A percentile compares a stretch with the other conserved stretches of the same genome.
These are phyloP conservation scores for Microtus pennsylvanicus DNA, from an alignment of 2,113 vertebrate species.

Conservation along the genomic window DNA sequence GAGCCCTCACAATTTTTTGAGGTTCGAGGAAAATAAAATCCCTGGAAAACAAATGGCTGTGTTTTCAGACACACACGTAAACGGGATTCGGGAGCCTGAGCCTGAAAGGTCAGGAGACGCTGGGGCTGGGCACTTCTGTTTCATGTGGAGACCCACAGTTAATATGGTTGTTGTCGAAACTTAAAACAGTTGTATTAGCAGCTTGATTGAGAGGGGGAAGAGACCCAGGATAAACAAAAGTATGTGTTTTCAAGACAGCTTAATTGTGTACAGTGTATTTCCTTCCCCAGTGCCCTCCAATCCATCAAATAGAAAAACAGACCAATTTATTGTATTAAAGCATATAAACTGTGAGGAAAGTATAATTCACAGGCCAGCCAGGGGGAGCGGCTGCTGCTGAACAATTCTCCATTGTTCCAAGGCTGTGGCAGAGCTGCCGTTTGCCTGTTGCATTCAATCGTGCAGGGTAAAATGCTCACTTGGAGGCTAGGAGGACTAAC, in stretches of 20 bases:
- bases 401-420: conserved; percentile 87
- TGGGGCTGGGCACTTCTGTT: conserved; percentile 76
- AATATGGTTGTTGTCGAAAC: conserved; percentile 83
- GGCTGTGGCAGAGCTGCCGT: conserved; percentile 76
- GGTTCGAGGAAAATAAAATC: neutral
- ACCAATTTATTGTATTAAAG: conserved; percentile 85
- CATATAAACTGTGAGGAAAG: conserved; percentile 84
- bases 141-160: conserved; percentile 81
- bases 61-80: conserved; percentile 74
- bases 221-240: conserved; percentile 85
- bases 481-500: conserved; percentile 71
- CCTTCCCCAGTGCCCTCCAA: conserved; percentile 84
- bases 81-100: conserved; percentile 58
- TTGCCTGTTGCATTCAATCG: conserved; percentile 85
- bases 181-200: conserved; percentile 87
- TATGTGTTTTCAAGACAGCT: conserved; percentile 82
- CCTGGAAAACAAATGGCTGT: neutral
- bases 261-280: conserved; percentile 84
- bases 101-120: conserved; percentile 69
- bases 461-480: conserved; percentile 80
- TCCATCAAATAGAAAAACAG: conserved; percentile 79
- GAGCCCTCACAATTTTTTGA: neutral
- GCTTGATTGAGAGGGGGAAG: conserved; percentile 82
- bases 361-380: conserved; percentile 73
- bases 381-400: conserved; percentile 81